Evolutionary conservation across 2,888 invertebrate genomes (phyloP).

Genomic region (Sipha maydis): DNA sequence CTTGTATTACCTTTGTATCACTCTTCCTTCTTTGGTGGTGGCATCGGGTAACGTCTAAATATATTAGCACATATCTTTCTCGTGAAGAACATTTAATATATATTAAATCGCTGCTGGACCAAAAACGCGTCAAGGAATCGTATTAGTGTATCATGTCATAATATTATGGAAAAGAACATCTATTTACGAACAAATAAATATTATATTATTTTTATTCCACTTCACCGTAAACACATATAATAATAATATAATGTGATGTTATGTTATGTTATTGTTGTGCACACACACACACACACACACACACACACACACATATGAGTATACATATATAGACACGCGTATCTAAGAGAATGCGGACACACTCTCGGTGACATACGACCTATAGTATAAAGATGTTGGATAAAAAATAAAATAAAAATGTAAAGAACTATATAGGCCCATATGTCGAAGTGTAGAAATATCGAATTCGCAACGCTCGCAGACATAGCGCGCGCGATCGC

Average conservation of each 20-base stretch:
- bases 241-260: not conserved
- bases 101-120: not conserved
- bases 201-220: not conserved
- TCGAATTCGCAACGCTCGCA: conserved; percentile 53
- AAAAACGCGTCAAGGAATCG: not conserved
- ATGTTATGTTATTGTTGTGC: no score
- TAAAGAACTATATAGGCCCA: not conserved
- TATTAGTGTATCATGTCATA: not conserved
- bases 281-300: no score
- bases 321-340: not conserved
- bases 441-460: conserved; percentile 52
- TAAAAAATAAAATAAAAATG: conserved; percentile 25
- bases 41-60: not conserved
- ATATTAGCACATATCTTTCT: not conserved
- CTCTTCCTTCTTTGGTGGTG: no score
- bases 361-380: conserved; percentile 44
- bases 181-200: not conserved
- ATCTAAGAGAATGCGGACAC: not conserved
- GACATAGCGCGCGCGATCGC: conserved; percentile 18
- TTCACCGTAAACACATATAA: not conserved
- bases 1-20: no score
- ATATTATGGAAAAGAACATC: not conserved
- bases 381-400: conserved; percentile 10
- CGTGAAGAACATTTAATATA: no score
- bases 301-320: no score